Evolutionary conservation across 2,113 vertebrate genomes (phyloP).

Genomic region (Aptenodytes patagonicus): DNA sequence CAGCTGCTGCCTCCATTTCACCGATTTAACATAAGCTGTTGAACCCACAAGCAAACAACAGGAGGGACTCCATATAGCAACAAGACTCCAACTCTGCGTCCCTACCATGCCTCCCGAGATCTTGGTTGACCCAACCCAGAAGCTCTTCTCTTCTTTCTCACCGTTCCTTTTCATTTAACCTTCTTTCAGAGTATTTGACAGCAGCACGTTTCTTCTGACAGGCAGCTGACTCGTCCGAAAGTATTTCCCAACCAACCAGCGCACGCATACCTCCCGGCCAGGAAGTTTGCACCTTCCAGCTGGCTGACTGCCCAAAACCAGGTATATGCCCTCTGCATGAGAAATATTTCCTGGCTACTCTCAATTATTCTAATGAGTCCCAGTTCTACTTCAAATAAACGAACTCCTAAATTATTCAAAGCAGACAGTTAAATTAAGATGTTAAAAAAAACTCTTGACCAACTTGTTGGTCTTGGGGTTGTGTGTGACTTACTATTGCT

Average conservation of each 20-base stretch:
- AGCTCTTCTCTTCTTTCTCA: not conserved
- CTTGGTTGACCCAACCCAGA: accelerated
- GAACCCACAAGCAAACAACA: not conserved
- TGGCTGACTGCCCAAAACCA: constrained; percentile 22
- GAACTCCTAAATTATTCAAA: not conserved
- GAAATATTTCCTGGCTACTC: constrained; percentile 7
- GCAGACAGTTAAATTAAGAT: not conserved
- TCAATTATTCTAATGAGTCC: not conserved
- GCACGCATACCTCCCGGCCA: constrained; percentile 15
- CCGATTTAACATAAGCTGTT: not conserved
- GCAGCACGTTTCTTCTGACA: not conserved
- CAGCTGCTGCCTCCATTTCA: not conserved
- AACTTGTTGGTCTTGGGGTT: not conserved
- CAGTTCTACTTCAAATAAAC: not conserved
- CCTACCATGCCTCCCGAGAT: not conserved
- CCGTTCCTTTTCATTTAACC: not conserved
- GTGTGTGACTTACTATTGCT: not conserved
- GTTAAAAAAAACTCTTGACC: not conserved
- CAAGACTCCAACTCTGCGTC: not conserved
- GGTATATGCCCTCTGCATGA: constrained; percentile 21
- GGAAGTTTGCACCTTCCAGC: constrained; percentile 48
- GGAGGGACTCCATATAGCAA: not conserved
- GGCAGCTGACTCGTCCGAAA: not conserved
- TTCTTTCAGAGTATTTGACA: not conserved
- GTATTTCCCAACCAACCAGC: not conserved